Conservation (phyloP, 1,140 invertebrate species). For the Drosophila gunungcola region DNA sequence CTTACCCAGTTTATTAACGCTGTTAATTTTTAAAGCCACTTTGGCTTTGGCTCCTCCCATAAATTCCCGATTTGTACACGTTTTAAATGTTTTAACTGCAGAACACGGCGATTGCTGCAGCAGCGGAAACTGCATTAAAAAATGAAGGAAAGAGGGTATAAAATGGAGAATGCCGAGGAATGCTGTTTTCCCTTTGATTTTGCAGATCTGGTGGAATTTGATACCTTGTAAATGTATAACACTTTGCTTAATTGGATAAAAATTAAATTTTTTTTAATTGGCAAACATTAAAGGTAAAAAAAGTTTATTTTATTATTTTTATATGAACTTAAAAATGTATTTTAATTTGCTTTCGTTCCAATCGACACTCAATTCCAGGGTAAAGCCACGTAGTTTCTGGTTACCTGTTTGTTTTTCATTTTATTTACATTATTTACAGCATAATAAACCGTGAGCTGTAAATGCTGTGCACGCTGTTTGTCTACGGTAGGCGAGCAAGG, state of each 20-base stretch:
- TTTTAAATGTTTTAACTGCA: constrained; percentile 68
- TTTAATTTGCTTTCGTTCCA: background rate
- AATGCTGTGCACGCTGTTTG: constrained; percentile 49
- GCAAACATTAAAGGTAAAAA: no score
- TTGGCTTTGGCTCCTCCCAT: constrained; percentile 34
- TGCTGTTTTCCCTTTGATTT: constrained; percentile 6
- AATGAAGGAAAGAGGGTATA: constrained; percentile 30
- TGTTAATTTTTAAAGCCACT: constrained; percentile 75
- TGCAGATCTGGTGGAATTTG: background rate
- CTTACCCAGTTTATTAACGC: constrained; percentile 50
- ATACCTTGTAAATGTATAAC: background rate
- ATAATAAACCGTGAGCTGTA: constrained; percentile 59
- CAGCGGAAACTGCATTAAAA: constrained; percentile 48
- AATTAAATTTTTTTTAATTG: background rate
- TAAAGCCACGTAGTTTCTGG: background rate
- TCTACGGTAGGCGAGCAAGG: constrained; percentile 22
- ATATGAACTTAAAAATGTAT: no score
- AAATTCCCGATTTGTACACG: constrained; percentile 61
- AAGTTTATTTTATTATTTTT: no score
- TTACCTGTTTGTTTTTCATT: background rate
- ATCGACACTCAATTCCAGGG: background rate
- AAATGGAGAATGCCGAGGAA: constrained; percentile 23
- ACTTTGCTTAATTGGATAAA: background rate
- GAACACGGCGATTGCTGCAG: constrained; percentile 36
- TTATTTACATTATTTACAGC: constrained; percentile 70